Evolutionary conservation across 2,888 invertebrate species (phyloP).

Genomic region (Nasonovia ribisnigri): DNA sequence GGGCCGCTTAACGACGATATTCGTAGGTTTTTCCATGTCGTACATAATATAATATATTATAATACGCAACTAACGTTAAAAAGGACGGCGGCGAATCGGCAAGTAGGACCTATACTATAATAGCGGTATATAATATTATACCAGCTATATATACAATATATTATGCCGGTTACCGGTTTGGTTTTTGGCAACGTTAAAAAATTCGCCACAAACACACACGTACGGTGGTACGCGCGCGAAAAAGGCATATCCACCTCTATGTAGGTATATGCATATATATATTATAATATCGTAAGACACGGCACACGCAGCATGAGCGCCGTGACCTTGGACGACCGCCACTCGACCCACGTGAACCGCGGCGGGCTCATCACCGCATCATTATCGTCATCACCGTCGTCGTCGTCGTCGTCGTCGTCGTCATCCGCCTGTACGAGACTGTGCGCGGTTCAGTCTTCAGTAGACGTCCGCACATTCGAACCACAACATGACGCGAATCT

Average conservation of each 20-base stretch:
- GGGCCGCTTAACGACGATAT: neutral
- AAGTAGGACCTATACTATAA: neutral
- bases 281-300: neutral
- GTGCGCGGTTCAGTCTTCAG: conserved; percentile 31
- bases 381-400: no score
- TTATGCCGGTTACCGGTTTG: conserved; percentile 29
- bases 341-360: conserved; percentile 51
- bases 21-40: neutral
- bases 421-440: conserved; percentile 5
- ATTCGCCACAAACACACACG: neutral
- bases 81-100: neutral
- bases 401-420: neutral
- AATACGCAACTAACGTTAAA: neutral
- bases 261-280: neutral
- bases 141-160: no score
- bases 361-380: conserved; percentile 4
- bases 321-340: conserved; percentile 43
- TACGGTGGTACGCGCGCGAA: neutral
- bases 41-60: neutral
- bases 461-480: conserved; percentile 51
- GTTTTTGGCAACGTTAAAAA: conserved; percentile 26
- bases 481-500: conserved; percentile 52
- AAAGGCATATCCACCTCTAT: neutral
- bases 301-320: neutral
- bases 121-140: no score